Evolutionary conservation across 2,888 invertebrate genomes (phyloP), one percentile per base, ranked within the genome.

Genomic region (Oligia strigilis): DNA sequence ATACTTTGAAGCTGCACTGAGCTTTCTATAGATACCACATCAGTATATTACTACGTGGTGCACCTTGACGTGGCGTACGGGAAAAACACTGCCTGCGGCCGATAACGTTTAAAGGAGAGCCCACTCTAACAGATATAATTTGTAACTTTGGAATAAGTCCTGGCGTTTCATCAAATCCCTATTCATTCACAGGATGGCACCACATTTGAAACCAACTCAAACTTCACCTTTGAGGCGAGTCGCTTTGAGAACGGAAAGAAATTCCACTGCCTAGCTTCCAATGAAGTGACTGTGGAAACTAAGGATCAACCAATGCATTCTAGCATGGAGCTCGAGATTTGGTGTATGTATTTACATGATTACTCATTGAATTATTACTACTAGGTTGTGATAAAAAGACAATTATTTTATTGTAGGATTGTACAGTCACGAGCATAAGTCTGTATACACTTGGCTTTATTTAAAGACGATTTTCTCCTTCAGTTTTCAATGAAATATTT

Each of bases 191-290:
- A 98, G 98, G 97, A 97, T 75, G 99, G 99, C 94, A 98, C 98
- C 75, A 99, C 99, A 4, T 98, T 97, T 94, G 98, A 98, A 87
- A 99, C 99, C 13, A 97, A 97, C 89, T 99, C 99, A 74, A 98
- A 98, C 90, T 96, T 99, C 85, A 97, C 98, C 46, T 99, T 99
- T 95, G 98, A 98, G 85, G 99, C 98, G 52, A 98, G 98, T 8
- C 98, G 98, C 70, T 98, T 97, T 94, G 99, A 99, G 93, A 98
- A 99, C 93, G 98, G 98, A 40, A 97, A 97, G 86, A 98, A 98
- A 90, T 98, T 99, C 93, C 98, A 98, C 89, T 99, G 99, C 92
- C 98, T 98, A 91, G 98, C 98, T 0, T 98, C 98, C 88, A 99
- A 99, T 95, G 97, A 98, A 84, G 99, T 99, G 73, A 98, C 98